phyloP scores from a whole-genome alignment of 2,797 vertebrate genomes.

The Clarias platycephalus region DNA sequence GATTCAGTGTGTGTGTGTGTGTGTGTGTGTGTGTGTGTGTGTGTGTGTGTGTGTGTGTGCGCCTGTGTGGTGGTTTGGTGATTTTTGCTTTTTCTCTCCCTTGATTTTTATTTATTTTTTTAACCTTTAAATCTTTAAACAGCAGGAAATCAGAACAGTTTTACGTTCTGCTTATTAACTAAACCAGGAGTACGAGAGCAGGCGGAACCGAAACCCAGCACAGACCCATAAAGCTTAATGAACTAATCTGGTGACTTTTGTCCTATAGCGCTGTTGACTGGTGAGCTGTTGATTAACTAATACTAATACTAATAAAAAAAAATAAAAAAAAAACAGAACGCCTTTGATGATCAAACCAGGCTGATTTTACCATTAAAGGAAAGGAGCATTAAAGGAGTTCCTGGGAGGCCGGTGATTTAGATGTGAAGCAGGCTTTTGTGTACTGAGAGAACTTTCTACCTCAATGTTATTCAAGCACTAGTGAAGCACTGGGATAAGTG shows the following conservation, averaged over 20 bases:
- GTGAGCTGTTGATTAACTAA: background rate
- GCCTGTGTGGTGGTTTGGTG: background rate
- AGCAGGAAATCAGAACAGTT: background rate
- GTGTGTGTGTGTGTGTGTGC: background rate
- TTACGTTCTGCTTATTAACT: background rate
- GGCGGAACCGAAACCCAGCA: background rate
- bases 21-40: background rate
- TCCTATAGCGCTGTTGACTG: background rate
- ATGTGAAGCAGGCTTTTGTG: too few relatives aligned
- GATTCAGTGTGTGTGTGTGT: background rate
- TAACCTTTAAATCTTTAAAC: too few relatives aligned
- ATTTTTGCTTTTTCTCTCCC: background rate
- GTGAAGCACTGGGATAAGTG: too few relatives aligned
- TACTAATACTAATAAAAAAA: too few relatives aligned
- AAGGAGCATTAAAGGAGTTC: too few relatives aligned
- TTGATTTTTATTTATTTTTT: background rate
- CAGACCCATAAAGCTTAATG: background rate
- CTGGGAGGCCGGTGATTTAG: too few relatives aligned
- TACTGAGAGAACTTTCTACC: too few relatives aligned
- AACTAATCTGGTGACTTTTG: background rate
- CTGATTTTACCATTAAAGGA: too few relatives aligned
- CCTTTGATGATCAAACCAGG: too few relatives aligned
- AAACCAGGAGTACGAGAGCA: background rate
- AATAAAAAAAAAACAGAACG: too few relatives aligned
- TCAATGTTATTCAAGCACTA: too few relatives aligned